Conservation (phyloP, 2,797 vertebrate genomes). For the Gallinago nigripennis region DNA sequence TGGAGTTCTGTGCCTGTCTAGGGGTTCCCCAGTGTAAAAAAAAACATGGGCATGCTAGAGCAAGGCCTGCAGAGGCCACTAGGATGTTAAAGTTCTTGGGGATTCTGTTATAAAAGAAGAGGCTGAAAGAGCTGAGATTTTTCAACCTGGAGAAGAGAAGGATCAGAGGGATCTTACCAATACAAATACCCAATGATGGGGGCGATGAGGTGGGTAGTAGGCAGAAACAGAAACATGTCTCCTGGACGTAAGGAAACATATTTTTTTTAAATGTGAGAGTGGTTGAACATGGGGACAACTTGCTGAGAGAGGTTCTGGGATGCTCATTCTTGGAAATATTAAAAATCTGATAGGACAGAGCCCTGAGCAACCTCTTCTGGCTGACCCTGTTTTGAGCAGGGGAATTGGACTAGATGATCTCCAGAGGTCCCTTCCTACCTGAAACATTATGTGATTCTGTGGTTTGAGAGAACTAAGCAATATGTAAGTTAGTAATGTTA, state of each 20-base stretch:
- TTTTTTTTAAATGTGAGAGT: not conserved
- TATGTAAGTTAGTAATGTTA: not conserved
- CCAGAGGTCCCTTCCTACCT: not conserved
- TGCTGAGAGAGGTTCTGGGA: not conserved
- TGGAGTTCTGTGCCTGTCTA: not conserved
- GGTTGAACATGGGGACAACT: not conserved
- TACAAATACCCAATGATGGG: not conserved
- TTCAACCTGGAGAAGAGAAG: not conserved
- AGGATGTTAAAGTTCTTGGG: not conserved
- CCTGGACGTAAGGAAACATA: not conserved
- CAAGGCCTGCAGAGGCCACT: not conserved
- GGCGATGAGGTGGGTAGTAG: not conserved
- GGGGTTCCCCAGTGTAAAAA: not conserved
- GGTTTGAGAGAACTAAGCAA: not conserved
- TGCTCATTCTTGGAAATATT: not conserved
- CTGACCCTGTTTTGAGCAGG: not conserved
- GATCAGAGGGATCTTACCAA: not conserved
- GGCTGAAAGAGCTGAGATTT: not conserved
- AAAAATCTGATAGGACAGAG: not conserved
- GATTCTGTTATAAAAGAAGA: not conserved
- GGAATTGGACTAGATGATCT: not conserved
- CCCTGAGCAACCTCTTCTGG: not conserved
- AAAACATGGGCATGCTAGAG: not conserved
- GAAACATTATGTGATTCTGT: not conserved
- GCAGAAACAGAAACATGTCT: rapidly evolving